Evolutionary conservation across 2,113 vertebrate genomes (phyloP).

Genomic region (Prunella fulvescens): DNA sequence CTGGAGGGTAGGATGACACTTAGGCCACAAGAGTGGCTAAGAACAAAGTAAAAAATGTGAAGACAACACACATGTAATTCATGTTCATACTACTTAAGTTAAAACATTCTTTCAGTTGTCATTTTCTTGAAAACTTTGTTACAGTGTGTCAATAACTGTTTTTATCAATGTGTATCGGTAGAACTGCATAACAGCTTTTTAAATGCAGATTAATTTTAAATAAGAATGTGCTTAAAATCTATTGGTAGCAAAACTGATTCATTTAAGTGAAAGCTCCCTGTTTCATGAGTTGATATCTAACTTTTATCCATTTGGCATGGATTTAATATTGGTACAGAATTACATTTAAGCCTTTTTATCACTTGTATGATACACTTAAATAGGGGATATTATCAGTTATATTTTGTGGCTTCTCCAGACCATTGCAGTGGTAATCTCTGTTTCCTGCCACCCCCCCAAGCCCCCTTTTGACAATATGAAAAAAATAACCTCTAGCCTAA

Average conservation of each 20-base stretch:
- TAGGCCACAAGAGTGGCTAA: neutral
- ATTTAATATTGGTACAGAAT: neutral
- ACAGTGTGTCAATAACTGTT: neutral
- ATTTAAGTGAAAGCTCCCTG: neutral
- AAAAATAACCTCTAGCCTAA: neutral
- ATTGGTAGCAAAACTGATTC: neutral
- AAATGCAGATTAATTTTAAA: neutral
- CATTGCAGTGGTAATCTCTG: neutral
- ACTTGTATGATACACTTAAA: neutral
- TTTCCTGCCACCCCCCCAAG: fast-evolving
- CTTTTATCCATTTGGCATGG: neutral
- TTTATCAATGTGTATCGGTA: neutral
- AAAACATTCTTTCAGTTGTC: neutral
- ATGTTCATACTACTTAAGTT: neutral
- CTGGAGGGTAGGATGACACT: neutral
- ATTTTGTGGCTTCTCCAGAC: neutral
- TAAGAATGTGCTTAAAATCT: neutral
- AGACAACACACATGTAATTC: neutral
- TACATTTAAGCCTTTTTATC: neutral
- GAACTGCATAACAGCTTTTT: neutral
- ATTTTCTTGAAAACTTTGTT: neutral
- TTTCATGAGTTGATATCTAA: neutral
- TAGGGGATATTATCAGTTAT: neutral
- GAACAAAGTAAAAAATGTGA: neutral
- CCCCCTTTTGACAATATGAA: neutral